A percentile compares a stretch with the other conserved stretches of the same genome.
phyloP scores from a whole-genome alignment of 2,797 vertebrate genomes.

The Rhynchonycteris naso region DNA sequence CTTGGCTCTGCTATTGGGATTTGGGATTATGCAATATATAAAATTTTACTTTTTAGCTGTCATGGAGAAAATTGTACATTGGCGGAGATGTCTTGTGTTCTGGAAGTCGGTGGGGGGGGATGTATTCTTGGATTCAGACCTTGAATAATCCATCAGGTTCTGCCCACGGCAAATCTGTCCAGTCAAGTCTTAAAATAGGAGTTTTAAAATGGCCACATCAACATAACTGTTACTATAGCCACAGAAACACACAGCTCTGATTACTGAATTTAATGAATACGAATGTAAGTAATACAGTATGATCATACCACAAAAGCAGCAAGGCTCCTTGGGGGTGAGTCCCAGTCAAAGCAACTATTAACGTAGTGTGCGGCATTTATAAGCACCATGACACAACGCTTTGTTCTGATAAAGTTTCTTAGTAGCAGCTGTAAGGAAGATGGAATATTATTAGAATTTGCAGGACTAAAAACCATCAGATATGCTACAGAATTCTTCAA shows the following conservation, averaged over 20 bases:
- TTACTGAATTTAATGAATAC: constrained; percentile 73
- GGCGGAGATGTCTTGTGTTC: constrained; percentile 73
- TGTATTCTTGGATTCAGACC: constrained; percentile 80
- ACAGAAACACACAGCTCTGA: constrained; percentile 61
- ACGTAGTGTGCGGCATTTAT: constrained; percentile 94
- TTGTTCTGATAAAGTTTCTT: constrained; percentile 94
- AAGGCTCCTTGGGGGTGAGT: constrained; percentile 97
- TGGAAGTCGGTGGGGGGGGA: constrained; percentile 61
- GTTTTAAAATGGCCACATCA: constrained; percentile 75
- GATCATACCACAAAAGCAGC: constrained; percentile 96
- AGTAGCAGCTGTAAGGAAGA: constrained; percentile 90
- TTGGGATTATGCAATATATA: constrained; percentile 63
- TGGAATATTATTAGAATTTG: constrained; percentile 72
- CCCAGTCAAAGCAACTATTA: constrained; percentile 99
- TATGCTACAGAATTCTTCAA: constrained; percentile 49
- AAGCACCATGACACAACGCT: constrained; percentile 94
- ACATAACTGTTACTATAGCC: constrained; percentile 79
- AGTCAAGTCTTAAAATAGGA: constrained; percentile 79
- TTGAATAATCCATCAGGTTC: constrained; percentile 76
- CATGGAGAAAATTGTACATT: constrained; percentile 75
- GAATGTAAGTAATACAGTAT: constrained; percentile 68
- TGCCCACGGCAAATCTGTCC: constrained; percentile 80
- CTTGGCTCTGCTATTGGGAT: constrained; percentile 54
- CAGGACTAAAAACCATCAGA: constrained; percentile 67
- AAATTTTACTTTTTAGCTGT: constrained; percentile 63